phyloP scores from a whole-genome alignment of 2,888 invertebrate species.

The Busseola fusca region DNA sequence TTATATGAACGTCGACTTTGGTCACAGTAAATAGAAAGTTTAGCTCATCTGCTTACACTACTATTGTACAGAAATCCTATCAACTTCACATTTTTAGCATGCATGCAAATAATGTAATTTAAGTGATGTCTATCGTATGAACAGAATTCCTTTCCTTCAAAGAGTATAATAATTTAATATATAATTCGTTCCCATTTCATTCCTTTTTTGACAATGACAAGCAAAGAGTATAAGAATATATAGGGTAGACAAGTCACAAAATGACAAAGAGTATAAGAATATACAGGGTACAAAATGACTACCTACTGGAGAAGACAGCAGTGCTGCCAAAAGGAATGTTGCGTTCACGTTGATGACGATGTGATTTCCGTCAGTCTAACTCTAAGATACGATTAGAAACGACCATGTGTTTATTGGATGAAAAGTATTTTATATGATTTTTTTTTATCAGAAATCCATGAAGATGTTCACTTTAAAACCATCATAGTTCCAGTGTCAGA shows the following conservation, averaged over 20 bases:
- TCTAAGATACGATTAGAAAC: too few relatives aligned
- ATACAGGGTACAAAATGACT: too few relatives aligned
- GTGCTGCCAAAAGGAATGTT: background rate
- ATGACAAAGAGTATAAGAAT: too few relatives aligned
- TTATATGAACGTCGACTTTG: conserved; percentile 2
- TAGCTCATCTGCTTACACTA: conserved; percentile 32
- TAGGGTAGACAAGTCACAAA: too few relatives aligned
- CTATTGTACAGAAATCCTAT: conserved; percentile 4
- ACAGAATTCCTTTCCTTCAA: background rate
- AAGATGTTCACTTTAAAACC: too few relatives aligned
- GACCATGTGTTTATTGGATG: too few relatives aligned
- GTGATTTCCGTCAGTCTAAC: background rate
- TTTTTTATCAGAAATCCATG: too few relatives aligned
- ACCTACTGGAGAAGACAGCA: background rate
- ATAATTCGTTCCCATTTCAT: too few relatives aligned
- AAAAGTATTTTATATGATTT: too few relatives aligned
- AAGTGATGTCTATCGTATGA: background rate
- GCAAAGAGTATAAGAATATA: too few relatives aligned
- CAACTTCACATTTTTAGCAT: conserved; percentile 7
- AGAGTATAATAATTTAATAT: too few relatives aligned
- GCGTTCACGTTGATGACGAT: background rate
- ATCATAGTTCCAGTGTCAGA: too few relatives aligned
- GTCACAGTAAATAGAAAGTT: conserved; percentile 10
- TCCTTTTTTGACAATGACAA: conserved; percentile 4
- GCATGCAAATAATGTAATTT: background rate